Conservation (phyloP, 1,140 invertebrate species). For the Drosophila serrata region DNA sequence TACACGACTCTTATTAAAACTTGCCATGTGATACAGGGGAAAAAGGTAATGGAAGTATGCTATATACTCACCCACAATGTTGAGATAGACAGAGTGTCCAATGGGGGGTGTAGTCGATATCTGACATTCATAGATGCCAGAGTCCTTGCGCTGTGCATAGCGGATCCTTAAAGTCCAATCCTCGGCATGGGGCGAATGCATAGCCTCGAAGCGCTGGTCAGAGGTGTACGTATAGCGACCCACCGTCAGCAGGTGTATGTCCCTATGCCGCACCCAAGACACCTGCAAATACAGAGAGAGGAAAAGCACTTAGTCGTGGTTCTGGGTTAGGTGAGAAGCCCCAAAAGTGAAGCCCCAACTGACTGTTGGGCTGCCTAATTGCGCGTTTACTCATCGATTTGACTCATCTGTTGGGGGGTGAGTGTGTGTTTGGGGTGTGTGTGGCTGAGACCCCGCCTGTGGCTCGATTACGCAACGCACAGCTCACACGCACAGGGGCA, state of each 20-base stretch:
- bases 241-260: conserved; percentile 94
- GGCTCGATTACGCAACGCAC: conserved; percentile 38
- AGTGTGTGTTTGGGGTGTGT: neutral
- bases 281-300: conserved; percentile 87
- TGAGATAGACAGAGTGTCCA: conserved; percentile 91
- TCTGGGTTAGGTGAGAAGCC: conserved; percentile 5
- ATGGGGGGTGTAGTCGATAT: conserved; percentile 94
- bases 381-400: conserved; percentile 50
- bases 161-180: conserved; percentile 92
- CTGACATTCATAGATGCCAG: conserved; percentile 94
- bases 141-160: conserved; percentile 91
- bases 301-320: conserved; percentile 26
- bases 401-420: conserved; percentile 3
- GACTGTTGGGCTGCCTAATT: conserved; percentile 48
- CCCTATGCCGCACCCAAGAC: conserved; percentile 95
- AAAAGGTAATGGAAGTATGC: neutral
- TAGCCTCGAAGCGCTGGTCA: conserved; percentile 92
- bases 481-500: conserved; percentile 11
- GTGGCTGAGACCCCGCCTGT: conserved; percentile 7
- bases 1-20: conserved; percentile 7
- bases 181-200: conserved; percentile 91
- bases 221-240: conserved; percentile 94
- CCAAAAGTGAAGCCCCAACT: conserved; percentile 22
- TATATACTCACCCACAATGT: conserved; percentile 91
- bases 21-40: neutral